Evolutionary conservation across 2,113 vertebrate genomes (phyloP).

Genomic region (Eudyptes chrysolophus): DNA sequence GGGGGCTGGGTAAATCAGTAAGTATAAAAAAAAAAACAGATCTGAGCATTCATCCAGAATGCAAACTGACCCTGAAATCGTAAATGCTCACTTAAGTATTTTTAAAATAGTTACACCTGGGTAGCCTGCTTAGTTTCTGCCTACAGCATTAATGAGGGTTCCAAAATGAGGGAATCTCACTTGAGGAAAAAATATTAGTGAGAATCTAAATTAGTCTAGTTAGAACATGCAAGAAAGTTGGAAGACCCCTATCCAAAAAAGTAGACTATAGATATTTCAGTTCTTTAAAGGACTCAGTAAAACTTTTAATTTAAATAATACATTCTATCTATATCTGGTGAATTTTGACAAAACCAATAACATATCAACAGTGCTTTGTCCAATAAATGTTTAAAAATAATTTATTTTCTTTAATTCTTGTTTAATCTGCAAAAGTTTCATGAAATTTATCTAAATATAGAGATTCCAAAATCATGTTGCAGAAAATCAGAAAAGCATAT

Average conservation of each 20-base stretch:
- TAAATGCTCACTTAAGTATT: background rate
- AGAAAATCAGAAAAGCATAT: background rate
- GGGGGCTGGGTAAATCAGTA: background rate
- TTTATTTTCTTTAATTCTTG: background rate
- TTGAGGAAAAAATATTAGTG: background rate
- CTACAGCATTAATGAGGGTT: background rate
- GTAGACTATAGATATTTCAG: too few relatives aligned
- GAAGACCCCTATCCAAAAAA: accelerated
- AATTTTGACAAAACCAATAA: background rate
- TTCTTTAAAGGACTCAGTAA: background rate
- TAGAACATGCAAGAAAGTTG: background rate
- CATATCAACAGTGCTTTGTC: background rate
- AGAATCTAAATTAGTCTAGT: background rate
- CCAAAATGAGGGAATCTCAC: background rate
- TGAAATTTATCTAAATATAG: background rate
- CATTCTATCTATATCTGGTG: background rate
- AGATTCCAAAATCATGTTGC: background rate
- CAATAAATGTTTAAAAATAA: background rate
- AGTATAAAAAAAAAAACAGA: background rate
- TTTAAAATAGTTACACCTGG: background rate
- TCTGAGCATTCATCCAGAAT: background rate
- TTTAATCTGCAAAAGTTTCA: background rate
- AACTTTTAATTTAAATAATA: background rate
- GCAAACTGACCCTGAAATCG: background rate
- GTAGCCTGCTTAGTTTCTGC: background rate